Conservation (phyloP, 2,888 invertebrate species). For the Tachystola acroxantha region DNA sequence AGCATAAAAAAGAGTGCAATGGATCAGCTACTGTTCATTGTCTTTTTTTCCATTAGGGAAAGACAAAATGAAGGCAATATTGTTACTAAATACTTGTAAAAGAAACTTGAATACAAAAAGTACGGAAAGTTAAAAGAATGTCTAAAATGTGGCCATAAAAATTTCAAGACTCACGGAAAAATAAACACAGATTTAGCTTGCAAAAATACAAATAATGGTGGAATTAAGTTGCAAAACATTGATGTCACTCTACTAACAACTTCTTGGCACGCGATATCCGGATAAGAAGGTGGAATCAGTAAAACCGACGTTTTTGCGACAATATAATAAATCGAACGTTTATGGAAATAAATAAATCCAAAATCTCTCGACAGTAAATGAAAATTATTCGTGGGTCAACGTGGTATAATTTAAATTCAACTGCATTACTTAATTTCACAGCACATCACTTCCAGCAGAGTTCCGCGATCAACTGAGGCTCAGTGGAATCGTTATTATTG, state of each 20-base stretch:
- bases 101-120: too few species aligned
- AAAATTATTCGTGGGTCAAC: neutral
- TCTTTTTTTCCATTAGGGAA: neutral
- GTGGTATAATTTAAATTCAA: constrained; percentile 3
- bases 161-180: neutral
- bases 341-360: neutral
- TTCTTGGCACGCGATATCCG: constrained; percentile 31
- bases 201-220: constrained; percentile 21
- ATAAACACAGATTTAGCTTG: constrained; percentile 5
- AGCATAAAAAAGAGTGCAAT: constrained; percentile 3
- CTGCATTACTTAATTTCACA: constrained; percentile 2
- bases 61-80: neutral
- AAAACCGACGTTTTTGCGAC: constrained; percentile 2
- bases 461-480: constrained; percentile 34
- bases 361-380: too few species aligned
- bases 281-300: constrained; percentile 1
- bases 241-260: constrained; percentile 33
- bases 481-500: constrained; percentile 47
- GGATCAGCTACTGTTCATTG: neutral
- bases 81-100: too few species aligned
- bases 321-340: neutral
- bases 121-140: too few species aligned
- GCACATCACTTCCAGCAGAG: constrained; percentile 22
- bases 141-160: too few species aligned
- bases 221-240: constrained; percentile 27